A percentile compares a stretch with the other conserved stretches of the same genome.
phyloP scores from a whole-genome alignment of 2,797 vertebrate genomes.

The Oceanodroma leucorhoa region DNA sequence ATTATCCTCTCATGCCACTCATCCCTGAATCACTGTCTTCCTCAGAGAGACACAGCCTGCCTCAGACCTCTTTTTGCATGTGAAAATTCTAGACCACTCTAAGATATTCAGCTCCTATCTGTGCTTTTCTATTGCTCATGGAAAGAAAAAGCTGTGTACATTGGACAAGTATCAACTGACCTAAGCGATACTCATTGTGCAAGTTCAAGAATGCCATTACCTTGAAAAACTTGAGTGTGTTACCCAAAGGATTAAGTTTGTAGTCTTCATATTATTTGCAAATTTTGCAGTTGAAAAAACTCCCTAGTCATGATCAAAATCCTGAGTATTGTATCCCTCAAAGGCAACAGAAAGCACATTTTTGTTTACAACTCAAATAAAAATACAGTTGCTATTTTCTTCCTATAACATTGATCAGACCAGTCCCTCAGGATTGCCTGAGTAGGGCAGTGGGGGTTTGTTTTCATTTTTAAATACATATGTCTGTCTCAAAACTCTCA shows the following conservation, averaged over 20 bases:
- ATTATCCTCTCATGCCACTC: not conserved
- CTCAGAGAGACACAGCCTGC: not conserved
- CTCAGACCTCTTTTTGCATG: not conserved
- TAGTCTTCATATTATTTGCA: not conserved
- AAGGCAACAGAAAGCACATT: not conserved
- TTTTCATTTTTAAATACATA: not conserved
- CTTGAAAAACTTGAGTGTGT: not conserved
- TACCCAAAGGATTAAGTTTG: not conserved
- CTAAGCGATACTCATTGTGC: not conserved
- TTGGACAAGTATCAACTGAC: not conserved
- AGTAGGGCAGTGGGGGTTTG: not conserved
- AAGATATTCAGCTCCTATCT: not conserved
- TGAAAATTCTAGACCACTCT: not conserved
- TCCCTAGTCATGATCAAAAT: not conserved
- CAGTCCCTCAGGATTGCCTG: not conserved
- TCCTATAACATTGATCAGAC: not conserved
- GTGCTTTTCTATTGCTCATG: not conserved
- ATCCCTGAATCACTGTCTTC: not conserved
- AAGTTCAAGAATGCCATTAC: not conserved
- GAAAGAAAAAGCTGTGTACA: not conserved
- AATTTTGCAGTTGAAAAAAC: not conserved
- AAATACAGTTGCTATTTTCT: not conserved
- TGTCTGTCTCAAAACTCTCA: not conserved
- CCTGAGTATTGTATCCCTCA: not conserved
- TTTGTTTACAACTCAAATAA: not conserved